A percentile compares a stretch with the other conserved stretches of the same genome.
Conservation (phyloP, 2,888 invertebrate species). For the Aleiodes alternator region DNA sequence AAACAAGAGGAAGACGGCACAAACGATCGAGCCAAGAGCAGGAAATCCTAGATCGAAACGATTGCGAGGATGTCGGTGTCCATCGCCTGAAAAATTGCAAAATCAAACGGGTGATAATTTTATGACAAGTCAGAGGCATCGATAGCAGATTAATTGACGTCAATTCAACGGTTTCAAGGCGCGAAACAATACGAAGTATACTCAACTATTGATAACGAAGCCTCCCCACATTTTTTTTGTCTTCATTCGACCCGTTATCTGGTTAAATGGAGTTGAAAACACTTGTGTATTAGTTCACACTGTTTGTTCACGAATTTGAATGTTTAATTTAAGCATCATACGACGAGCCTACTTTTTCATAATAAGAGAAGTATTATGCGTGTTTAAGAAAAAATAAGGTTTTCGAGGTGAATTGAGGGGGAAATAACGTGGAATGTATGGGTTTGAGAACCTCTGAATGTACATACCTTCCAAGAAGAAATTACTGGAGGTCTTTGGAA, state of each 20-base stretch:
- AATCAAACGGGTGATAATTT: background rate
- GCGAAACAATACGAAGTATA: background rate
- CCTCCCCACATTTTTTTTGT: too few relatives aligned
- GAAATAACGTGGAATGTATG: background rate
- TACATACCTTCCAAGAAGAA: conserved; percentile 11
- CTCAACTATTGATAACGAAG: background rate
- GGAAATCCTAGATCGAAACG: background rate
- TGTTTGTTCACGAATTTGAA: too few relatives aligned
- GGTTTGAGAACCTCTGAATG: conserved; percentile 23
- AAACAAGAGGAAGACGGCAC: background rate
- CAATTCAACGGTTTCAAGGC: background rate
- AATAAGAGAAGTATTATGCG: background rate
- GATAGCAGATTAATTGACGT: background rate
- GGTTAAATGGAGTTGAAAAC: too few relatives aligned
- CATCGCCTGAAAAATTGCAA: conserved; percentile 1
- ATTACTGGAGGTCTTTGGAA: conserved; percentile 12
- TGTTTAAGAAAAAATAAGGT: background rate
- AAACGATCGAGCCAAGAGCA: background rate
- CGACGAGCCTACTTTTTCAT: conserved; percentile 1
- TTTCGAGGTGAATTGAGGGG: background rate
- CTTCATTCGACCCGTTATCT: too few relatives aligned
- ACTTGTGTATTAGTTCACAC: too few relatives aligned
- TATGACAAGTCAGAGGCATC: background rate
- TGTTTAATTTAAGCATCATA: background rate
- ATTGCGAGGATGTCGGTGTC: conserved; percentile 8